Conservation (phyloP, 2,888 invertebrate genomes). For the Antheraea yamamai region DNA sequence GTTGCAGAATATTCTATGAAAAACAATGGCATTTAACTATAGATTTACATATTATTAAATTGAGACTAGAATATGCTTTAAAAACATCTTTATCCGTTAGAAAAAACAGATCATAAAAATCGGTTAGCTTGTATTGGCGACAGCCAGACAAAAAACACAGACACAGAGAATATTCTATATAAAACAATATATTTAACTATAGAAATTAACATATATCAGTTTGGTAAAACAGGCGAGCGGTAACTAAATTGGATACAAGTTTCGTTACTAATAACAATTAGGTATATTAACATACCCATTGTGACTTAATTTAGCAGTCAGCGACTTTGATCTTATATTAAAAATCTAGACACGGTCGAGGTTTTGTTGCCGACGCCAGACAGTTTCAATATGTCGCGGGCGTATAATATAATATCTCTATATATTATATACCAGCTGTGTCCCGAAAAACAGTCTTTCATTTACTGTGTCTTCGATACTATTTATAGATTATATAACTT, state of each 20-base stretch:
- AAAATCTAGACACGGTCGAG: slow-evolving; percentile 3
- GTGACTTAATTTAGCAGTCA: neutral
- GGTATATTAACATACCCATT: neutral
- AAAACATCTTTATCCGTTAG: too few species aligned
- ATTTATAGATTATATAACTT: too few species aligned
- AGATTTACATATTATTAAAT: neutral
- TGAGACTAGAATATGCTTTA: too few species aligned
- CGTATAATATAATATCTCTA: neutral
- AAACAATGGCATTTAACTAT: neutral
- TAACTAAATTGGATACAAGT: slow-evolving; percentile 1
- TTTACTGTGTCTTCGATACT: too few species aligned
- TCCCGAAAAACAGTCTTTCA: too few species aligned
- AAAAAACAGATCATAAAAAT: too few species aligned
- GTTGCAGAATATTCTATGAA: too few species aligned
- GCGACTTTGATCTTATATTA: neutral
- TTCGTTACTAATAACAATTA: neutral
- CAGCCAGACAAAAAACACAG: too few species aligned
- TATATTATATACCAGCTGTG: too few species aligned
- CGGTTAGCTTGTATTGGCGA: too few species aligned
- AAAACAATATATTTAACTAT: neutral
- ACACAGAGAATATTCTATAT: too few species aligned
- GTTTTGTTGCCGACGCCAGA: neutral
- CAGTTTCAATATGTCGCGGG: neutral
- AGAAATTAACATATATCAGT: neutral
- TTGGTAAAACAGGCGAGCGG: neutral